phyloP scores from a whole-genome alignment of 1,140 invertebrate genomes.

The Heliothis subflexa region DNA sequence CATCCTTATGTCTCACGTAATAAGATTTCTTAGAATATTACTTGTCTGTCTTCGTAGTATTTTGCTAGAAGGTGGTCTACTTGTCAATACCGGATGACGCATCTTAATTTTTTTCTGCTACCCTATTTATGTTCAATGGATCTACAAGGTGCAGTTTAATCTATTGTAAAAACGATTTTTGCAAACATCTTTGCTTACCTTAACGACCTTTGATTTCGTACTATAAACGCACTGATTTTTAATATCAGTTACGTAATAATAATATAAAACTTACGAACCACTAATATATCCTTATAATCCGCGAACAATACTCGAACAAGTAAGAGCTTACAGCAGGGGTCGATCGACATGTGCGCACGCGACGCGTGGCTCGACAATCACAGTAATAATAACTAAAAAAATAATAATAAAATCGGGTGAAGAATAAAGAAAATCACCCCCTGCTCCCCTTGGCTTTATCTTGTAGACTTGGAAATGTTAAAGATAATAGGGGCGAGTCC shows the following conservation, averaged over 20 bases:
- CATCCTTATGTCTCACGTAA: slow-evolving; percentile 42
- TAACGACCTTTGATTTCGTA: slow-evolving; percentile 10
- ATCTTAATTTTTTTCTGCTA: slow-evolving; percentile 30
- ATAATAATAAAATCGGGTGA: slow-evolving; percentile 86
- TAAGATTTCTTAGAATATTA: slow-evolving; percentile 17
- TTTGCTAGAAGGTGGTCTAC: slow-evolving; percentile 32
- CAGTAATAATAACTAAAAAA: slow-evolving; percentile 85
- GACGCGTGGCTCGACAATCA: slow-evolving; percentile 74
- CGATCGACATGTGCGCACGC: slow-evolving; percentile 83
- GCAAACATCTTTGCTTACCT: slow-evolving; percentile 3
- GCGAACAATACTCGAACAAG: slow-evolving; percentile 78
- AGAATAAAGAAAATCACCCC: slow-evolving; percentile 86
- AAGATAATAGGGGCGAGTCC: slow-evolving; percentile 83
- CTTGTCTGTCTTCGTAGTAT: slow-evolving; percentile 3
- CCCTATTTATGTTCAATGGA: slow-evolving; percentile 10
- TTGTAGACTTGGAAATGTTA: slow-evolving; percentile 84
- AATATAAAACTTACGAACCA: slow-evolving; percentile 62
- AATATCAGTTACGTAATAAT: slow-evolving; percentile 56
- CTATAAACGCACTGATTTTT: not conserved
- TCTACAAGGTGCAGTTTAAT: slow-evolving; percentile 40
- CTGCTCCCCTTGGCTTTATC: slow-evolving; percentile 84
- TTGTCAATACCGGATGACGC: slow-evolving; percentile 47
- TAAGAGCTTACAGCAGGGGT: slow-evolving; percentile 77
- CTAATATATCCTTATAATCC: slow-evolving; percentile 82
- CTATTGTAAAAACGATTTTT: slow-evolving; percentile 20